phyloP scores from a whole-genome alignment of 2,113 vertebrate species.

The Hemiscyllium ocellatum region DNA sequence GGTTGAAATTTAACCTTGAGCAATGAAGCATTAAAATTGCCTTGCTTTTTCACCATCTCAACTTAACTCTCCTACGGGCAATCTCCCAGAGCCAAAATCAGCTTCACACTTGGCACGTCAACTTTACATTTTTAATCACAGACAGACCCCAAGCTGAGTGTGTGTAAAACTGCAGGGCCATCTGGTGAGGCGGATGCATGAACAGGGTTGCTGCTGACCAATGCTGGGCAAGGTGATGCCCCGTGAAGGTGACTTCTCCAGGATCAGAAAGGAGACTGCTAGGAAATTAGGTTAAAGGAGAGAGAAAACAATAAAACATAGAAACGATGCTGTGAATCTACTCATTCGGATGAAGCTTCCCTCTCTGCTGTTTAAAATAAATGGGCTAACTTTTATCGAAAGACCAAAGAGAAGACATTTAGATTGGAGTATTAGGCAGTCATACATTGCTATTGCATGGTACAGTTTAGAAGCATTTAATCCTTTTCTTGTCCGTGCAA shows the following conservation, averaged over 20 bases:
- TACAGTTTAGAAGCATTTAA: not conserved
- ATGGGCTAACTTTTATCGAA: not conserved
- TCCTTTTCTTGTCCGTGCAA: not conserved
- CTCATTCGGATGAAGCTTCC: not conserved
- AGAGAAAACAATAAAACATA: not conserved
- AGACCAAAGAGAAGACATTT: not conserved
- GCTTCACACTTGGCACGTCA: not conserved
- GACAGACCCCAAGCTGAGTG: not conserved
- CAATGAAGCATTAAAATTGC: not conserved
- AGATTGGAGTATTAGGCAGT: not conserved
- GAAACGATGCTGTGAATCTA: not conserved
- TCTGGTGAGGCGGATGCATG: not conserved
- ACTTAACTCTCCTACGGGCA: not conserved
- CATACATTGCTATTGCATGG: not conserved
- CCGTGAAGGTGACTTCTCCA: not conserved
- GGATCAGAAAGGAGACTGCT: not conserved
- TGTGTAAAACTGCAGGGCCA: not conserved
- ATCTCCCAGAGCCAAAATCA: not conserved
- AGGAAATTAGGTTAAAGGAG: not conserved
- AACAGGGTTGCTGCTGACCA: not conserved
- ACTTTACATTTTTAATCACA: slow-evolving; percentile 8
- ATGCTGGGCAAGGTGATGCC: not conserved
- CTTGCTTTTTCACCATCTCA: not conserved
- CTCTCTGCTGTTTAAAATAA: not conserved
- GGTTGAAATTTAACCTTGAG: not conserved